Percentiles rank a stretch among this genome's conserved stretches.
Evolutionary conservation across 2,113 vertebrate species (phyloP).

Genomic region (Fulmarus glacialis): DNA sequence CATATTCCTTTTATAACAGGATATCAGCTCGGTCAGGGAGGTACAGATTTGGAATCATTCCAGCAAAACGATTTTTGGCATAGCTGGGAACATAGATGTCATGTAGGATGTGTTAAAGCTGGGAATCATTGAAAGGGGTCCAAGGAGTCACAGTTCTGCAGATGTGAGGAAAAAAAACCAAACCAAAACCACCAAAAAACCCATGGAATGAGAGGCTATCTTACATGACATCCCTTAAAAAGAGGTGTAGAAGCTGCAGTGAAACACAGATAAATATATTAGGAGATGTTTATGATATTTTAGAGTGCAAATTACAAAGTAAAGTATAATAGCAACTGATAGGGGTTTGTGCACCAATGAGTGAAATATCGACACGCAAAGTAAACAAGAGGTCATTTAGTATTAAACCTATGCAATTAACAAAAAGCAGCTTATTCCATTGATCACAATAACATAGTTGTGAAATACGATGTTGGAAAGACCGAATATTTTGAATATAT

Average conservation of each 20-base stretch:
- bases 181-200: neutral
- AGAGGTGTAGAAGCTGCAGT: neutral
- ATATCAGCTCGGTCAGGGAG: neutral
- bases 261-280: neutral
- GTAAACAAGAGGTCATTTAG: neutral
- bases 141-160: neutral
- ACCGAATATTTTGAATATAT: neutral
- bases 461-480: neutral
- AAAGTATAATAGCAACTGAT: neutral
- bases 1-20: neutral
- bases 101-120: neutral
- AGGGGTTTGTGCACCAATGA: neutral
- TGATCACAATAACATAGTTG: neutral
- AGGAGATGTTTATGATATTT: neutral
- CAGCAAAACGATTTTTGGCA: neutral
- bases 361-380: neutral
- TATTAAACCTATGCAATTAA: neutral
- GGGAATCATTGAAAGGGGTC: neutral
- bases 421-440: neutral
- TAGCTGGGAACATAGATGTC: neutral
- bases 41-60: neutral
- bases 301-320: neutral
- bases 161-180: neutral
- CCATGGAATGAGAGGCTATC: neutral
- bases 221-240: neutral